Evolutionary conservation across 2,113 vertebrate species (phyloP), one percentile per base, ranked within the genome.

Genomic region (Petroica traversi): DNA sequence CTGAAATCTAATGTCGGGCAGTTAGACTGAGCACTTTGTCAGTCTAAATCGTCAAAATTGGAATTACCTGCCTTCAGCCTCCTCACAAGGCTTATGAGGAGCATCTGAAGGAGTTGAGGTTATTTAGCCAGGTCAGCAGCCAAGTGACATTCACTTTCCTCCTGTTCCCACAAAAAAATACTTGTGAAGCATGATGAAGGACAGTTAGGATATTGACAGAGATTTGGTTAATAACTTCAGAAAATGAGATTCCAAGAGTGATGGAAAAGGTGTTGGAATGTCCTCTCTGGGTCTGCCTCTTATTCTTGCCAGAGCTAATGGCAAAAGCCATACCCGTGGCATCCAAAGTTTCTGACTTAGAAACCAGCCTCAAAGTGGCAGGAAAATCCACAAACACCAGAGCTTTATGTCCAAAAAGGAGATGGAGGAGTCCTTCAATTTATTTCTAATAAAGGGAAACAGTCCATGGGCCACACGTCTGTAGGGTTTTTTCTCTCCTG

Each of bases 311-410:
- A 45, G 43, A 45, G 43, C 43, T 19, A 45, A 45, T 45, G 43
- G 43, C 43, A 45, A 45, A 45, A 45, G 17, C 43, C 9, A 19
- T 45, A 45, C 43, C 43, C 43, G 98, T 98, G 98, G 83, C 94
- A n/a, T 91, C 92, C n/a, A n/a, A n/a, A n/a, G n/a, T n/a, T n/a
- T n/a, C n/a, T n/a, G n/a, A n/a, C n/a, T n/a, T n/a, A n/a, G n/a
- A n/a, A n/a, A n/a, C n/a, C n/a, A n/a, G n/a, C n/a, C n/a, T n/a
- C n/a, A n/a, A n/a, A n/a, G n/a, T n/a, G n/a, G n/a, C n/a, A n/a
- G n/a, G n/a, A n/a, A n/a, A n/a, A n/a, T n/a, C n/a, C n/a, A n/a
- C n/a, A n/a, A n/a, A n/a, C n/a, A n/a, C n/a, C n/a, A n/a, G n/a
- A n/a, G n/a, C n/a, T n/a, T n/a, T n/a, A n/a, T n/a, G n/a, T n/a